Base-by-base conservation (phyloP, 2,888 invertebrate genomes). In the Willowsia nigromaculata region DNA sequence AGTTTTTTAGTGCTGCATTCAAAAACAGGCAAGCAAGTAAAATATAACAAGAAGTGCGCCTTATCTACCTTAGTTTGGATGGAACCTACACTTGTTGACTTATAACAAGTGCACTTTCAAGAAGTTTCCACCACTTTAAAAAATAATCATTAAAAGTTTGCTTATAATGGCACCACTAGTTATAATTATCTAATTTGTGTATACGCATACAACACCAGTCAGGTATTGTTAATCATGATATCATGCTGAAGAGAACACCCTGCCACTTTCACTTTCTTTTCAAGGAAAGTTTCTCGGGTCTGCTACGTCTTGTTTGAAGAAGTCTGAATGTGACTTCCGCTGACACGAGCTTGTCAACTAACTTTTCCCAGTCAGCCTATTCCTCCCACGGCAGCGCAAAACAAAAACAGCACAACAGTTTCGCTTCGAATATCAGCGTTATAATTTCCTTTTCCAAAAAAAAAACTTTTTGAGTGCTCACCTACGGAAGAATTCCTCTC, bases 271-370 rank as follows among this genome's bases (percentile, higher is more conserved):
- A 71, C 71, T 71, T 71, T 71, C 13, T 71, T 22, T n/a, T 13
- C 1, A 13, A n/a, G n/a, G n/a, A 40, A 68, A 68, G n/a, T 40
- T 40, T 37, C 5, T n/a, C n/a, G n/a, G n/a, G 15, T 18, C 15
- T 53, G 15, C 18, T 56, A 18, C 18, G 6, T 40, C 25, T 40
- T 22, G 13, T 71, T 40, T 25, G 18, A 18, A 3, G 33, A 13
- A 71, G 71, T 27, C 71, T 71, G 71, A 18, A 71, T 71, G 71
- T 71, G 71, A 71, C 71, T 71, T 71, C 71, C 71, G 71, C 71
- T 71, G 71, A 71, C 71, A 71, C 40, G 18, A 11, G 11, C 40
- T 40, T 71, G 71, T 71, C 71, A 71, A 43, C 40, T 18, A 71
- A 71, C 33, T 65, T 43, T 65, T 7, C 37, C 13, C 37, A 40